phyloP scores from a whole-genome alignment of 2,888 invertebrate species.

The Trissoscelio sp. region DNA sequence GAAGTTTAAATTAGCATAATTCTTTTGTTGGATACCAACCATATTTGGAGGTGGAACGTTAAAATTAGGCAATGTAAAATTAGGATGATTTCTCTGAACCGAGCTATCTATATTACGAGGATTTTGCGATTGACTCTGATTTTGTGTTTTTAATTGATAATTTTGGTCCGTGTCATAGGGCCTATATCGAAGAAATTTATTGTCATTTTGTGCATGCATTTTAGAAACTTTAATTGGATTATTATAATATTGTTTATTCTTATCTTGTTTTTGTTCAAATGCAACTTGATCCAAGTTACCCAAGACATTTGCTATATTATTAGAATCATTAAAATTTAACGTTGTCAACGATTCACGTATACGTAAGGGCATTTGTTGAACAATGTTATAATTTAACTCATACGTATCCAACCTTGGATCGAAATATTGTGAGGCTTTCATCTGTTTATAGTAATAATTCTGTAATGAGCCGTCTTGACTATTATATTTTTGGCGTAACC shows the following conservation, averaged over 20 bases:
- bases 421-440: slow-evolving; percentile 13
- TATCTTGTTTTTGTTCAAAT: background rate
- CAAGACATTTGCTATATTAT: background rate
- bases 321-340: background rate
- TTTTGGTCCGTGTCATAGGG: too few relatives aligned
- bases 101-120: too few relatives aligned
- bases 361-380: background rate
- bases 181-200: background rate
- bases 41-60: too few relatives aligned
- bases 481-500: slow-evolving; percentile 23
- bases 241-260: background rate
- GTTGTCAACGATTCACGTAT: background rate
- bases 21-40: too few relatives aligned
- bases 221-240: background rate
- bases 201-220: background rate
- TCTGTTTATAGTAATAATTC: too few relatives aligned
- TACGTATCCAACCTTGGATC: background rate
- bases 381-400: slow-evolving; percentile 16
- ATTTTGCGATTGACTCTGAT: too few relatives aligned
- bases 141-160: too few relatives aligned
- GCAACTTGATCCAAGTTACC: background rate
- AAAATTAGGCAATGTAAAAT: too few relatives aligned
- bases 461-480: slow-evolving; percentile 3
- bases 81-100: too few relatives aligned
- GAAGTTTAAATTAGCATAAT: too few relatives aligned